Conservation (phyloP, 2,888 invertebrate genomes). For the Pseudanteris insignis region DNA sequence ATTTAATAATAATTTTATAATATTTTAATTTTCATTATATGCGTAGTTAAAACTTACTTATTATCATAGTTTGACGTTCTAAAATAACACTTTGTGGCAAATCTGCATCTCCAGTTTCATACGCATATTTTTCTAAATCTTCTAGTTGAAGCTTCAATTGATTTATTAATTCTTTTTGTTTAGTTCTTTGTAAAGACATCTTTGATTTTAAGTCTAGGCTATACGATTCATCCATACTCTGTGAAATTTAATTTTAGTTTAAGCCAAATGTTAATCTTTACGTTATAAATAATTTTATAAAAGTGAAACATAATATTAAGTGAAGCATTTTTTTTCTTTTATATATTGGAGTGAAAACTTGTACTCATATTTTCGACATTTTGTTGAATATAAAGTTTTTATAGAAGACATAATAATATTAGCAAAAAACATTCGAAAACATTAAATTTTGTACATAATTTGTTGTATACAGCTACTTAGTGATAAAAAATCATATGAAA, state of each 20-base stretch:
- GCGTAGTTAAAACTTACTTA: constrained; percentile 70
- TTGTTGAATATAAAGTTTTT: too few species aligned
- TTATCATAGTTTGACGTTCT: constrained; percentile 88
- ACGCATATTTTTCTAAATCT: constrained; percentile 91
- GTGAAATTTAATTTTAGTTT: constrained; percentile 16
- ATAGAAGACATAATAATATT: too few species aligned
- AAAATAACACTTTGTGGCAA: constrained; percentile 81
- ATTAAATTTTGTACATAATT: too few species aligned
- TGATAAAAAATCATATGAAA: too few species aligned
- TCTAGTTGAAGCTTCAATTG: constrained; percentile 90
- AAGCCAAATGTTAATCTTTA: too few species aligned
- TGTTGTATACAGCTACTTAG: too few species aligned
- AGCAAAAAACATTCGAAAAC: too few species aligned
- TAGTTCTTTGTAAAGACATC: constrained; percentile 72
- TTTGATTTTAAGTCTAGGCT: constrained; percentile 69
- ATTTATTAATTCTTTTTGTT: constrained; percentile 84
- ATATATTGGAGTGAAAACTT: too few species aligned
- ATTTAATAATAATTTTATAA: neutral
- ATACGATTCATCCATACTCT: constrained; percentile 54
- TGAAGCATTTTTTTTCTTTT: too few species aligned
- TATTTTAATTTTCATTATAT: neutral
- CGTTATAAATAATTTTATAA: neutral
- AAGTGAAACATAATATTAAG: neutral
- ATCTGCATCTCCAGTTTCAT: constrained; percentile 84
- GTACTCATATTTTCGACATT: too few species aligned